These are phyloP conservation scores for Micromesistius poutassou DNA, from an alignment of 2,797 vertebrate species.

Conservation along the genomic window DNA sequence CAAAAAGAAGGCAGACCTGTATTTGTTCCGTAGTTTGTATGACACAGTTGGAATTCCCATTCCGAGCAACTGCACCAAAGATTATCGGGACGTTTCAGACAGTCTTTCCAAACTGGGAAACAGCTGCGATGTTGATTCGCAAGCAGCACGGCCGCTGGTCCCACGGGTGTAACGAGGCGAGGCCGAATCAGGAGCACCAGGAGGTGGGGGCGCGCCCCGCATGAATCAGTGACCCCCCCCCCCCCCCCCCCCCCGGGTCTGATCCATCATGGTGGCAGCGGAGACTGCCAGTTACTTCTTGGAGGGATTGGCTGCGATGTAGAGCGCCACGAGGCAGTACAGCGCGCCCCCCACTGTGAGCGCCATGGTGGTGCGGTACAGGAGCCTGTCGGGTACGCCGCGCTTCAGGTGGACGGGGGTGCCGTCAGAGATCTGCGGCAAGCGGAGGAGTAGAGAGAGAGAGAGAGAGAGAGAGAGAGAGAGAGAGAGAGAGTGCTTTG, in stretches of 20 bases:
- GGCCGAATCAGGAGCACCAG: not conserved
- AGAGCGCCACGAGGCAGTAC: conserved; percentile 90
- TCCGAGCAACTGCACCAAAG: not conserved
- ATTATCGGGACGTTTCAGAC: not conserved
- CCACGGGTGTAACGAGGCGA: not conserved
- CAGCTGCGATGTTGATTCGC: not conserved
- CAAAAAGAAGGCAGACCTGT: conserved; percentile 29
- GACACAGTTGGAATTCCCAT: not conserved
- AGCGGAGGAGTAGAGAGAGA: conserved; percentile 9
- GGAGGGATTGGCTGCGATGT: conserved; percentile 83
- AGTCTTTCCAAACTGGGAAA: not conserved
- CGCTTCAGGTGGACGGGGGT: conserved; percentile 87
- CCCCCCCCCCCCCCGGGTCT: no score
- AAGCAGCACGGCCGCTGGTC: not conserved
- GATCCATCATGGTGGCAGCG: not conserved
- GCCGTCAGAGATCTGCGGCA: conserved; percentile 78
- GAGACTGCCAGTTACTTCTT: conserved; percentile 61
- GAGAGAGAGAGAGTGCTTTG: not conserved
- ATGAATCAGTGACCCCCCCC: not conserved
- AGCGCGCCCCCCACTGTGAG: conserved; percentile 87
- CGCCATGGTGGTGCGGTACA: conserved; percentile 97
- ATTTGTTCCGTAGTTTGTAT: conserved; percentile 13
- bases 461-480: conserved; percentile 25
- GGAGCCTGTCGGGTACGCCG: conserved; percentile 85
- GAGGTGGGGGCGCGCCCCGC: not conserved